A percentile compares a stretch with the other conserved stretches of the same genome.
Evolutionary conservation across 1,140 invertebrate genomes (phyloP).

Genomic region (Drosophila teissieri): DNA sequence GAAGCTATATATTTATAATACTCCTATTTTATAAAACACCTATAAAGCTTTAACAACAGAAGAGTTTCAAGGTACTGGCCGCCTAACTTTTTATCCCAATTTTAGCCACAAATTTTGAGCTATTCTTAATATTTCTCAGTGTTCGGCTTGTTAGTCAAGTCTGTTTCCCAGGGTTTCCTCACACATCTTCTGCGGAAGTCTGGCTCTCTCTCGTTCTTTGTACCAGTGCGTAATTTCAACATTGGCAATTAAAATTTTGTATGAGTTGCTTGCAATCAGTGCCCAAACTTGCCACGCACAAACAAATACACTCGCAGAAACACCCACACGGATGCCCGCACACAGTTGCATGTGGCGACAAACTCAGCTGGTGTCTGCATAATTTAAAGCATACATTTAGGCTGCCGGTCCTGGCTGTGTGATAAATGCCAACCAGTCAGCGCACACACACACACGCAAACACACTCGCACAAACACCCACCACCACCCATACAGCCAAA

Average conservation of each 20-base stretch:
- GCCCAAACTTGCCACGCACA: constrained; percentile 68
- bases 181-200: neutral
- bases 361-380: constrained; percentile 83
- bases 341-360: constrained; percentile 52
- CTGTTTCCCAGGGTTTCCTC: constrained; percentile 35
- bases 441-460: constrained; percentile 13
- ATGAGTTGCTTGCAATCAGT: constrained; percentile 82
- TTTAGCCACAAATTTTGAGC: no score
- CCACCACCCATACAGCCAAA: constrained; percentile 2
- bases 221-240: constrained; percentile 74
- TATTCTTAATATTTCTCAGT: neutral
- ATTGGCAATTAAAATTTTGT: constrained; percentile 83
- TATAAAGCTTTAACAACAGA: no score
- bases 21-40: no score
- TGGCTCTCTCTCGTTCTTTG: constrained; percentile 35
- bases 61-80: no score
- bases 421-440: constrained; percentile 71
- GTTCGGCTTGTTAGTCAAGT: constrained; percentile 57
- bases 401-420: constrained; percentile 68
- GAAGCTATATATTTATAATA: no score
- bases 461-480: constrained; percentile 3
- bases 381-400: constrained; percentile 83
- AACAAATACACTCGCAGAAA: constrained; percentile 38
- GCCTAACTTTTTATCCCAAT: no score
- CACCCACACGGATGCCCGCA: constrained; percentile 25